phyloP scores from a whole-genome alignment of 2,888 invertebrate genomes.

The Brachypalpus laphriformis region DNA sequence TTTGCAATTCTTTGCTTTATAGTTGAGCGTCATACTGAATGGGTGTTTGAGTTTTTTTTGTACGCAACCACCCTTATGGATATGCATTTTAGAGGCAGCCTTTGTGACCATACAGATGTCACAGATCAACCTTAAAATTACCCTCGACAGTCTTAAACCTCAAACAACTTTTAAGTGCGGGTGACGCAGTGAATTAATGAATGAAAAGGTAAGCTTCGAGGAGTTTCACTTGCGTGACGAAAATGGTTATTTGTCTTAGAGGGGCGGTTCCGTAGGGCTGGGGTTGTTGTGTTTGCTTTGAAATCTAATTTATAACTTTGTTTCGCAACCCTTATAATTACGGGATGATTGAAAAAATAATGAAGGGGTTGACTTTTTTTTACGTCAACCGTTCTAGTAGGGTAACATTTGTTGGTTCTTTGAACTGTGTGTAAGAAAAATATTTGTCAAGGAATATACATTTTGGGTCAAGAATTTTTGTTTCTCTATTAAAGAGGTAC shows the following conservation, averaged over 20 bases:
- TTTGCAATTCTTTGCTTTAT: background rate
- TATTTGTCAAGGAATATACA: conserved; percentile 6
- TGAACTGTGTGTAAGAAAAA: conserved; percentile 14
- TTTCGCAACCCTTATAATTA: conserved; percentile 8
- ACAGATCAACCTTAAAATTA: conserved; percentile 20
- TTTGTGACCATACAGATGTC: background rate
- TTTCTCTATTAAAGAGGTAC: background rate
- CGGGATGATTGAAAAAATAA: conserved; percentile 8
- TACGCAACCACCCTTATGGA: background rate
- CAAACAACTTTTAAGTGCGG: background rate
- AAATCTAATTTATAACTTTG: conserved; percentile 24
- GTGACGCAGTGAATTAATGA: background rate
- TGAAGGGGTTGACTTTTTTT: conserved; percentile 8
- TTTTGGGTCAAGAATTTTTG: background rate
- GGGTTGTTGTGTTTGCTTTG: conserved; percentile 16
- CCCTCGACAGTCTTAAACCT: conserved; percentile 3
- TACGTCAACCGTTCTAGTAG: background rate
- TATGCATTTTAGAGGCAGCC: too few species aligned
- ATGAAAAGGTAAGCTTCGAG: background rate
- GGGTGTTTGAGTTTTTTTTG: background rate
- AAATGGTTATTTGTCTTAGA: conserved; percentile 5
- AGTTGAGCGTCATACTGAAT: background rate
- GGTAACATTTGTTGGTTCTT: background rate
- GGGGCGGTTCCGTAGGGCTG: background rate
- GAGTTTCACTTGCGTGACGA: background rate